phyloP scores from a whole-genome alignment of 1,140 invertebrate genomes.

The Adelges cooleyi region DNA sequence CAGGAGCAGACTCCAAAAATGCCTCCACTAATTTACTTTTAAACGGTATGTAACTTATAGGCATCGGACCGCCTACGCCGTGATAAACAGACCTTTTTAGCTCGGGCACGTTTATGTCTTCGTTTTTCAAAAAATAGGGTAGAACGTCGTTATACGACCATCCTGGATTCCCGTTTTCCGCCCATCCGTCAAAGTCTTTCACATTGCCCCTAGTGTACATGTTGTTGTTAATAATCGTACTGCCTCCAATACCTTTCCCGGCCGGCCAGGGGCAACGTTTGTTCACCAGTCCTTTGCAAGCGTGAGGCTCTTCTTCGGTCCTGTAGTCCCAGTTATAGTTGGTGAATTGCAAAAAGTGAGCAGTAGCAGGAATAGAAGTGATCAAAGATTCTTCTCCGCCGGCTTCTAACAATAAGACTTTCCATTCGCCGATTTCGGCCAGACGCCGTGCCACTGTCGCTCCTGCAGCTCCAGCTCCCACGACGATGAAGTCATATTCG shows the following conservation, averaged over 20 bases:
- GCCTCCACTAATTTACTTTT: constrained; percentile 44
- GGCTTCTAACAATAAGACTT: constrained; percentile 46
- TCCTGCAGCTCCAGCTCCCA: constrained; percentile 38
- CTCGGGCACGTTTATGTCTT: constrained; percentile 43
- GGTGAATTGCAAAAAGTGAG: constrained; percentile 42
- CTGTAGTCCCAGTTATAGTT: constrained; percentile 55
- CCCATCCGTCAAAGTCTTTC: constrained; percentile 65
- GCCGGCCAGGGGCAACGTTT: constrained; percentile 46
- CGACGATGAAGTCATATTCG: constrained; percentile 34
- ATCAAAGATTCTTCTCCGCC: constrained; percentile 51
- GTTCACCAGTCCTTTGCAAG: constrained; percentile 43
- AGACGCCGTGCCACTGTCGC: constrained; percentile 36
- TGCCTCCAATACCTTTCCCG: constrained; percentile 57
- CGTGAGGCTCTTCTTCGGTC: constrained; percentile 40
- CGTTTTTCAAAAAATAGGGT: constrained; percentile 53
- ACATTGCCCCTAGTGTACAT: constrained; percentile 73
- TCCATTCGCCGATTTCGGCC: constrained; percentile 36
- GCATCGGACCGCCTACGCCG: constrained; percentile 45
- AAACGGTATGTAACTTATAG: constrained; percentile 40
- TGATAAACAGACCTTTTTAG: constrained; percentile 44
- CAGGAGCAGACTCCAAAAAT: constrained; percentile 51
- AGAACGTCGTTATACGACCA: constrained; percentile 56
- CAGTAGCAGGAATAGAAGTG: constrained; percentile 28
- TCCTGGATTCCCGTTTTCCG: constrained; percentile 51
- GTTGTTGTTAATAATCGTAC: constrained; percentile 69